These are phyloP conservation scores for Drosophila elegans DNA, from an alignment of 1,140 invertebrate genomes.

Conservation along the genomic window DNA sequence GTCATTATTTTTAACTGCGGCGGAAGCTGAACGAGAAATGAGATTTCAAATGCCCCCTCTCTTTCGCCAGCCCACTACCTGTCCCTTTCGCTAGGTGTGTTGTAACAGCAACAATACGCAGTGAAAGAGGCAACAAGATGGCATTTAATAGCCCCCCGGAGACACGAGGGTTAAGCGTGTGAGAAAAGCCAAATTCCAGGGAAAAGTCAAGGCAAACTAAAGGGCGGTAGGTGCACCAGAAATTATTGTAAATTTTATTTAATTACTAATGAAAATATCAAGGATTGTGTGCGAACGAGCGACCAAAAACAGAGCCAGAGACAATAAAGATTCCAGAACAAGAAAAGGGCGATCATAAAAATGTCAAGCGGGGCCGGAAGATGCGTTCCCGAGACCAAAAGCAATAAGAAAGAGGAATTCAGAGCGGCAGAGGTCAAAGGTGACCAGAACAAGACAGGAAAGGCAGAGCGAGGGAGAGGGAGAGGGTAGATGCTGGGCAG, in stretches of 20 bases:
- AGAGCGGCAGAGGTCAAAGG: conserved; percentile 47
- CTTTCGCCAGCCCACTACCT: conserved; percentile 7
- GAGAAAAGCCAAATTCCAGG: conserved; percentile 54
- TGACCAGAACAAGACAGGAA: conserved; percentile 30
- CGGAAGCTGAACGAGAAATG: conserved; percentile 63
- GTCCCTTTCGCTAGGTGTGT: conserved; percentile 30
- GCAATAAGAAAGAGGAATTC: conserved; percentile 26
- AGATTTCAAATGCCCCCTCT: conserved; percentile 53
- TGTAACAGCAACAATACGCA: conserved; percentile 60
- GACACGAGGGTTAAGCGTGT: conserved; percentile 60
- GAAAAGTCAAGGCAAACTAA: conserved; percentile 9
- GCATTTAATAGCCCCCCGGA: conserved; percentile 76
- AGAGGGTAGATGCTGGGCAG: neutral
- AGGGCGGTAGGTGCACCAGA: conserved; percentile 44
- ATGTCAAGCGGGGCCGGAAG: conserved; percentile 52
- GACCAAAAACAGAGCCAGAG: conserved; percentile 19
- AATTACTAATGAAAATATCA: conserved; percentile 82
- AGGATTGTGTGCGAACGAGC: conserved; percentile 21
- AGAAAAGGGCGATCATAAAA: conserved; percentile 66
- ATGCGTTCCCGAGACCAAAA: conserved; percentile 25
- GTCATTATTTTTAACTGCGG: conserved; percentile 79
- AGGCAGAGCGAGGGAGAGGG: conserved; percentile 2
- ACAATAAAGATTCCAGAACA: conserved; percentile 61
- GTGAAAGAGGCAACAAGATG: conserved; percentile 40
- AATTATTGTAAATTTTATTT: conserved; percentile 82